Base-by-base conservation (phyloP, 30 jellyfish, hydroid and myxozoan species). In the Pelagia noctiluca region DNA sequence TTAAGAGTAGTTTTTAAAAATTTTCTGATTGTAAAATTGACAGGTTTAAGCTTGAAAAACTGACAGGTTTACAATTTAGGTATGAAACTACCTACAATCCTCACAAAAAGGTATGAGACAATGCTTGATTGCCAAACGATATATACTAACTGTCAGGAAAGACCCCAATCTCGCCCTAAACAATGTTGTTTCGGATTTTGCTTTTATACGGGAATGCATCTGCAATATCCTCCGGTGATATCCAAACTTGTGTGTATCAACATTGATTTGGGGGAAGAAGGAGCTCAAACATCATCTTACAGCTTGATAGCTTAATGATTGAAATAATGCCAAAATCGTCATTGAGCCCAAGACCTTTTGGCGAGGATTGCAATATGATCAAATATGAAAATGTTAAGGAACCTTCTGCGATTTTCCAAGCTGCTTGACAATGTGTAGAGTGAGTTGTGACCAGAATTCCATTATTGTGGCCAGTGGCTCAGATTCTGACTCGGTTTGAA, bases 391-490 rank as follows among this genome's bases (percentile, higher is more conserved):
- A 47, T 38, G 13, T 32, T 33, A 7, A 36, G 34, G 0, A 12
- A 68, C 92, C 72, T 50, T 82, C n/a, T 69, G 71, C 18, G 63
- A 65, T 67, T 35, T 80, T 18, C 46, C 50, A 23, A 75, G 76
- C 33, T 64, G 71, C 35, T 74, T 61, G 0, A 85, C 84, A 46
- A 85, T 21, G 26, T 35, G 12, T 47, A 85, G 35, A 28, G 97
- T 94, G 60, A 94, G 28, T 38, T 75, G 88, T 11, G 96, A 30
- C 99, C 99, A 94, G 60, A 88, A 94, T 49, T 89, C 99, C 82
- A 76, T 83, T 11, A 88, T 62, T n/a, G 83, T 62, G 18, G 90
- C 35, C 25, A 88, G 25, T 1, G 96, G 96, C 24, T 88, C 83
- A 18, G 82, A 49, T 33, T 94, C 97, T 0, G 85, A 50, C 25